These are phyloP conservation scores for Sclerurus mexicanus DNA, from an alignment of 2,113 vertebrate genomes.

Conservation along the genomic window DNA sequence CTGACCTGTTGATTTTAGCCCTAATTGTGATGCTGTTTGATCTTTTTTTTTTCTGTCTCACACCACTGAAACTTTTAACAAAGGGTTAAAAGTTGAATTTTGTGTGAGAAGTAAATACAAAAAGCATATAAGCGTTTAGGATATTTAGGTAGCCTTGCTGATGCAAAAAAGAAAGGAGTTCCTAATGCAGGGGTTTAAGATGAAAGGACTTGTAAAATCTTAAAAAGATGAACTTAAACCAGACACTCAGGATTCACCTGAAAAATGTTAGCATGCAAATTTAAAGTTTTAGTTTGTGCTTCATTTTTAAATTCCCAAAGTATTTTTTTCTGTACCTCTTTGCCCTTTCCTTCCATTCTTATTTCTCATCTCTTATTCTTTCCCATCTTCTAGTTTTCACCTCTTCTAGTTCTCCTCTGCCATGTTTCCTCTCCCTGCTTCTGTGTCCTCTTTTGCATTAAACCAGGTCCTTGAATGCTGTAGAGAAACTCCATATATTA, in stretches of 20 bases:
- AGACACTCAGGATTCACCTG: not conserved
- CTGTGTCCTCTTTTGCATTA: not conserved
- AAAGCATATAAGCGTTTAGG: not conserved
- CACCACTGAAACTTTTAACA: not conserved
- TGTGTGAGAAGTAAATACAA: not conserved
- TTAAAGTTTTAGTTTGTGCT: not conserved
- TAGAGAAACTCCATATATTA: not conserved
- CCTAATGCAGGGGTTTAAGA: not conserved
- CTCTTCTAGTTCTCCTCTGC: not conserved
- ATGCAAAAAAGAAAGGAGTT: not conserved
- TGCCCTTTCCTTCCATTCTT: not conserved
- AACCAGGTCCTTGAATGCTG: not conserved
- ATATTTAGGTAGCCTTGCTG: not conserved
- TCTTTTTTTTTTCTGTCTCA: not conserved
- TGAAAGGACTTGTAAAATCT: not conserved
- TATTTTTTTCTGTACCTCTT: not conserved
- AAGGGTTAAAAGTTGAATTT: not conserved
- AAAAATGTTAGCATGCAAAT: not conserved
- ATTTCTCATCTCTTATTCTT: not conserved
- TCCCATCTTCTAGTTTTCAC: not conserved
- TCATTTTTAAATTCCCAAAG: not conserved
- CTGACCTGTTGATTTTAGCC: not conserved
- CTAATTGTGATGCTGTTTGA: not conserved
- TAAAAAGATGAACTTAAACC: not conserved
- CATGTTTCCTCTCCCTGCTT: not conserved